phyloP scores from a whole-genome alignment of 1,140 invertebrate genomes.

The Drosophila triauraria region DNA sequence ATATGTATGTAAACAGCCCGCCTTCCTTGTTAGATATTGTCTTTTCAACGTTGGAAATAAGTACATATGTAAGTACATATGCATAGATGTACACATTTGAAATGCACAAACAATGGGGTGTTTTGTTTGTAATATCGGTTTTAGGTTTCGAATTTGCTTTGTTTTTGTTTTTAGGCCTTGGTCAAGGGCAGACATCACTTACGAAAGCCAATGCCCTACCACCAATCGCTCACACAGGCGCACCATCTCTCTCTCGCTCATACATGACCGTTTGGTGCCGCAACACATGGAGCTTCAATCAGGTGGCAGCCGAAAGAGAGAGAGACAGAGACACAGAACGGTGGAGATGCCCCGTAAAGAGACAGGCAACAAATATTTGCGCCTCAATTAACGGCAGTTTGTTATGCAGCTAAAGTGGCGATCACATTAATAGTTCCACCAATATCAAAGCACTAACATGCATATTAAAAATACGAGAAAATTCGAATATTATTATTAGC shows the following conservation, averaged over 20 bases:
- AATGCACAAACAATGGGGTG: slow-evolving; percentile 17
- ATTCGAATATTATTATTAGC: too few relatives aligned
- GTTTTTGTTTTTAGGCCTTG: slow-evolving; percentile 41
- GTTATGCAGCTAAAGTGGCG: slow-evolving; percentile 22
- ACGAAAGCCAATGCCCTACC: slow-evolving; percentile 44
- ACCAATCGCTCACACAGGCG: background rate
- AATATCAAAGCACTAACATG: background rate
- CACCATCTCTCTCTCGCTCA: background rate
- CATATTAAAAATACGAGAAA: too few relatives aligned
- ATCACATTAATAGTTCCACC: background rate
- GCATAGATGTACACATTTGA: background rate
- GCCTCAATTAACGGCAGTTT: slow-evolving; percentile 51
- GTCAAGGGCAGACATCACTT: slow-evolving; percentile 46
- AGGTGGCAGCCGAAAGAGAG: slow-evolving; percentile 13
- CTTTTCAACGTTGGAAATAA: background rate
- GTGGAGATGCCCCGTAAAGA: slow-evolving; percentile 8
- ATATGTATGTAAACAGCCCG: background rate
- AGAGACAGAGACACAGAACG: background rate
- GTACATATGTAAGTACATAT: background rate
- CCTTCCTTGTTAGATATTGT: slow-evolving; percentile 31
- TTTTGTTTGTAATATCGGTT: slow-evolving; percentile 22
- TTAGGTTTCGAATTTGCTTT: slow-evolving; percentile 21
- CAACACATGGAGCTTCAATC: slow-evolving; percentile 18
- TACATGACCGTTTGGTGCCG: background rate
- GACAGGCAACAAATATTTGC: slow-evolving; percentile 43